phyloP scores from a whole-genome alignment of 1,140 invertebrate species.

The Drosophila pachea region DNA sequence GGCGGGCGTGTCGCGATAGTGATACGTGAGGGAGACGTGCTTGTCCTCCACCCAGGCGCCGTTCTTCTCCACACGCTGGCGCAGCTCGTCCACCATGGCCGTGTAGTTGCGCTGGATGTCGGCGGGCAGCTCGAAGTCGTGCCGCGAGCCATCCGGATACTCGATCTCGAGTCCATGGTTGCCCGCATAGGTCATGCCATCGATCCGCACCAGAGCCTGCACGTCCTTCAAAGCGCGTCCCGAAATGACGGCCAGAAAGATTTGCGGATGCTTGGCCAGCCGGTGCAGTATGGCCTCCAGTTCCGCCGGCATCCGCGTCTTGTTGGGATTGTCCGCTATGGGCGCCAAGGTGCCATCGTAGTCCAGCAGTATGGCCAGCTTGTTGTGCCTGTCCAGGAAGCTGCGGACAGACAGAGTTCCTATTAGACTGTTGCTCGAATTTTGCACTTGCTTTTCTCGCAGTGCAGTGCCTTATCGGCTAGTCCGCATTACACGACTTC shows the following conservation, averaged over 20 bases:
- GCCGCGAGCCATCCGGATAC: conserved; percentile 92
- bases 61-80: conserved; percentile 89
- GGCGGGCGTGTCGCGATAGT: conserved; percentile 89
- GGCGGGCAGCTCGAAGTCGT: conserved; percentile 91
- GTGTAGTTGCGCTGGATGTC: conserved; percentile 90
- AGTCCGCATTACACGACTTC: conserved; percentile 57
- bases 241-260: conserved; percentile 92
- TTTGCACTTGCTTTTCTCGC: background rate
- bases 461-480: conserved; percentile 46
- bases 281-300: conserved; percentile 89
- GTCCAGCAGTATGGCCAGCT: conserved; percentile 89
- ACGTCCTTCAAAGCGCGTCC: conserved; percentile 91
- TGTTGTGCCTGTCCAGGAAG: conserved; percentile 89
- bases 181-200: conserved; percentile 92
- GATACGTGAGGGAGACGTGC: conserved; percentile 91
- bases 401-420: conserved; percentile 75
- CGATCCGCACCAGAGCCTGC: conserved; percentile 91
- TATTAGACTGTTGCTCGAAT: too few relatives aligned
- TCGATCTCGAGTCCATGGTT: conserved; percentile 93
- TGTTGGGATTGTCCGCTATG: conserved; percentile 91
- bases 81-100: conserved; percentile 86
- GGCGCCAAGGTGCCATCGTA: conserved; percentile 94
- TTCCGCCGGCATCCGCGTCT: conserved; percentile 89
- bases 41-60: conserved; percentile 96
- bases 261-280: conserved; percentile 89